These are phyloP conservation scores for Hymenopus coronatus DNA, from an alignment of 2,888 invertebrate species.

Conservation along the genomic window DNA sequence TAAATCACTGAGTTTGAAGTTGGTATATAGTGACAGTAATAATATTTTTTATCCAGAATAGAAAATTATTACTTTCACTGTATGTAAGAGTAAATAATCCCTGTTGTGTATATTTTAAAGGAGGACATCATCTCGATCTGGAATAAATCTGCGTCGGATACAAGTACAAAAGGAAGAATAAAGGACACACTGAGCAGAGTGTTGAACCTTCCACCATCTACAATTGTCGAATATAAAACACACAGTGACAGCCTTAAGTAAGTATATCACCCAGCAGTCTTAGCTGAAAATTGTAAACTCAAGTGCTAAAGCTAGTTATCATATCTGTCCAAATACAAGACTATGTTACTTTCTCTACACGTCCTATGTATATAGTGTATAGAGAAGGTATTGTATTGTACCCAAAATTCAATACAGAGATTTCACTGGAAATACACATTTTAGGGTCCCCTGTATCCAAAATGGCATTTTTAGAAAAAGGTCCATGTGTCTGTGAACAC, in stretches of 20 bases:
- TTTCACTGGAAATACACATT: too few relatives aligned
- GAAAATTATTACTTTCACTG: neutral
- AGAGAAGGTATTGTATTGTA: too few relatives aligned
- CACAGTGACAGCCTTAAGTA: constrained; percentile 79
- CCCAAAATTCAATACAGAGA: too few relatives aligned
- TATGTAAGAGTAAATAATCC: neutral
- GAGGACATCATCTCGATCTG: constrained; percentile 96
- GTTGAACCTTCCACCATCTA: constrained; percentile 88
- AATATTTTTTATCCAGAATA: neutral
- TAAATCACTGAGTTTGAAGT: too few relatives aligned
- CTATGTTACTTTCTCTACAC: too few relatives aligned
- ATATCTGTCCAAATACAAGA: too few relatives aligned
- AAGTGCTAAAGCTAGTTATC: too few relatives aligned
- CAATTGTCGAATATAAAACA: constrained; percentile 92
- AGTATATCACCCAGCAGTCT: constrained; percentile 36
- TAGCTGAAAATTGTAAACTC: too few relatives aligned
- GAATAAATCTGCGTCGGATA: constrained; percentile 93
- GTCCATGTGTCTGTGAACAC: too few relatives aligned
- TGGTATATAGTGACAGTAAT: neutral
- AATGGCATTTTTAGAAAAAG: too few relatives aligned
- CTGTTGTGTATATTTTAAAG: constrained; percentile 48
- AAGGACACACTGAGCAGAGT: constrained; percentile 92
- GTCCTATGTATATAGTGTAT: too few relatives aligned
- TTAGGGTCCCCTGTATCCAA: too few relatives aligned
- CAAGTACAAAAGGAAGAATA: constrained; percentile 83